Percentiles rank a stretch among this genome's conserved stretches.
These are phyloP conservation scores for Trichacis sp. DNA, from an alignment of 2,888 invertebrate genomes.

Conservation along the genomic window DNA sequence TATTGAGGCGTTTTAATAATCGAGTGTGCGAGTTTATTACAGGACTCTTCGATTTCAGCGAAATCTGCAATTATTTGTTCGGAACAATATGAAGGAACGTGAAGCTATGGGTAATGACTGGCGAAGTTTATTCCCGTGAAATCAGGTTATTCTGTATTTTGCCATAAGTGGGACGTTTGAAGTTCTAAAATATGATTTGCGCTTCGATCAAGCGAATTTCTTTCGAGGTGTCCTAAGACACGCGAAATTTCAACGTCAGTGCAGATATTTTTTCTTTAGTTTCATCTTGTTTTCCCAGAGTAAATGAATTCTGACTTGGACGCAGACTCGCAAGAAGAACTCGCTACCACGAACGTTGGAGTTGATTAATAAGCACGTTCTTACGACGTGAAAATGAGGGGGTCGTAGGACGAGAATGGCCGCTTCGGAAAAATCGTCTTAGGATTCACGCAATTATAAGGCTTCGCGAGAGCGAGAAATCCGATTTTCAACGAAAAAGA, in stretches of 20 bases:
- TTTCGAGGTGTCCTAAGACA: slow-evolving; percentile 11
- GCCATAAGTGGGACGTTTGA: too few species aligned
- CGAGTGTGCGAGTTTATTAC: neutral
- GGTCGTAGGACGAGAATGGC: slow-evolving; percentile 8
- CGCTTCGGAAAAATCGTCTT: too few species aligned
- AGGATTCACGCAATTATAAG: too few species aligned
- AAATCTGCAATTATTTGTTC: neutral
- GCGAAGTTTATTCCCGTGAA: too few species aligned
- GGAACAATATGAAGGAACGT: too few species aligned
- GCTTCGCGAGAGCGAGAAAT: too few species aligned
- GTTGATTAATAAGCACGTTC: slow-evolving; percentile 27
- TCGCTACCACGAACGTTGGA: slow-evolving; percentile 28
- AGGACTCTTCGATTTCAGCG: neutral
- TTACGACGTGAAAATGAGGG: slow-evolving; percentile 12
- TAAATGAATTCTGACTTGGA: slow-evolving; percentile 8
- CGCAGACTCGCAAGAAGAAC: slow-evolving; percentile 19
- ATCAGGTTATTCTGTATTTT: too few species aligned
- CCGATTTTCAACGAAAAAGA: neutral
- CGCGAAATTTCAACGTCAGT: slow-evolving; percentile 5
- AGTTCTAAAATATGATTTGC: too few species aligned
- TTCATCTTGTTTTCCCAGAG: slow-evolving; percentile 15
- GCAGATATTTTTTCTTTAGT: slow-evolving; percentile 10
- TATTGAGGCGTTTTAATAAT: neutral
- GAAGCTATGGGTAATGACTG: neutral
- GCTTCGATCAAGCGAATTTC: slow-evolving; percentile 13